Base-by-base conservation (phyloP, 2,888 invertebrate species). In the Thereva unica region DNA sequence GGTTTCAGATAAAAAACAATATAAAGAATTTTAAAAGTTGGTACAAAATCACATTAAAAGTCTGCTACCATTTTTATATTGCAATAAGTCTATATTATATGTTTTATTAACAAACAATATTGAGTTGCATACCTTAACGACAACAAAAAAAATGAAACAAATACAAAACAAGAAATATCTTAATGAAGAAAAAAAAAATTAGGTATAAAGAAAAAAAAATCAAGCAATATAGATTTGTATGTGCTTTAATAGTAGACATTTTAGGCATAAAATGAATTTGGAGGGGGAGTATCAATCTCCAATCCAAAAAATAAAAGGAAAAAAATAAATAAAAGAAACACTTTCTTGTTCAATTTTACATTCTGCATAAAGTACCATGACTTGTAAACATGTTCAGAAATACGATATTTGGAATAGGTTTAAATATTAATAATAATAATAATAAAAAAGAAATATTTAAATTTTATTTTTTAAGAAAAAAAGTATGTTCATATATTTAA, bases 141-240 rank as follows among this genome's bases (percentile, higher is more conserved):
- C 10, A 45, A 9, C 47, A 47, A 47, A 47, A 23, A 23, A 23
- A 23, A 23, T 23, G 23, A 23, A 23, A 23, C 23, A 23, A 23
- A 47, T 47, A 47, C 12, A 34, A 52, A 10, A 34, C 35, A 23
- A 23, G 23, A 23, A 23, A 23, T 23, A 59, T 59, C 37, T 59
- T 49, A 59, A 59, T 47, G 59, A 49, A 23, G 23, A 23, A 23
- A 7, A 10, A n/a, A 59, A 59, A 59, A 10, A 47, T 47, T 59
- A 59, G 47, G 12, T 59, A 34, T 59, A 59, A 59, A 37, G 49
- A 49, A 59, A 23, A 23, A n/a, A 23, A 56, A 56, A 44, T 59
- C 37, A 59, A 59, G 59, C 59, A 59, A 59, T 59, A 59, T 59
- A 56, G 56, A 59, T 59, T 59, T 59, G 49, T 59, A 59, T 59